Evolutionary conservation across 2,888 invertebrate species (phyloP).

Genomic region (Temnothorax ravouxi): DNA sequence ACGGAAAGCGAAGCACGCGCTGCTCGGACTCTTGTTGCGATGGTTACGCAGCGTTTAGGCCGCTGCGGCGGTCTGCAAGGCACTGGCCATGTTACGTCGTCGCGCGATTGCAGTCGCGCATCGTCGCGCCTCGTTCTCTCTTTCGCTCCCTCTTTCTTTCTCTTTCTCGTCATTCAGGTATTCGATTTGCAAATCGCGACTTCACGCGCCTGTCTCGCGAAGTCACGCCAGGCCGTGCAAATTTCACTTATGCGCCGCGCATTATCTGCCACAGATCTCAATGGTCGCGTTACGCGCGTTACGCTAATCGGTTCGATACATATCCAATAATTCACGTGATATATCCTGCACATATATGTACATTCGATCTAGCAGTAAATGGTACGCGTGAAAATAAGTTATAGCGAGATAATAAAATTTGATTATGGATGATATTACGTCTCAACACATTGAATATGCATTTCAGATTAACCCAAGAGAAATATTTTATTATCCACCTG

Average conservation of each 20-base stretch:
- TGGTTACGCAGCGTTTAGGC: constrained; percentile 9
- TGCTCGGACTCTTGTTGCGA: not conserved
- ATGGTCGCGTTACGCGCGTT: not conserved
- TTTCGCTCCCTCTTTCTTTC: not conserved
- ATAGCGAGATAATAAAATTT: not conserved
- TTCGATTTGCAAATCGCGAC: constrained; percentile 66
- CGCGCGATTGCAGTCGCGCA: constrained; percentile 46
- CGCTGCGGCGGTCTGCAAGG: constrained; percentile 36
- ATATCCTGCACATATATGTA: not conserved
- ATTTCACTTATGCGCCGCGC: constrained; percentile 14
- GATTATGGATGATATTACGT: not conserved
- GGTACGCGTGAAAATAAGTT: not conserved
- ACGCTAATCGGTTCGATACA: constrained; percentile 14
- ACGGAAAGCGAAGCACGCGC: not conserved
- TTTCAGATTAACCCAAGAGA: not conserved
- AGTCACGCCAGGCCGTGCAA: constrained; percentile 40
- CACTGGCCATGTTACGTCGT: constrained; percentile 51
- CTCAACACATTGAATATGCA: not conserved
- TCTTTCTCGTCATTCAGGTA: constrained; percentile 58
- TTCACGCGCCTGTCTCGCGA: constrained; percentile 39
- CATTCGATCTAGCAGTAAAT: not conserved
- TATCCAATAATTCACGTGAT: not conserved
- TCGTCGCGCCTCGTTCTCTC: constrained; percentile 47
- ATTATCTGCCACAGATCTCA: constrained; percentile 18
- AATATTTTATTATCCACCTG: not conserved